These are phyloP conservation scores for Tragulus kanchil DNA, from an alignment of 2,113 vertebrate species.

Conservation along the genomic window DNA sequence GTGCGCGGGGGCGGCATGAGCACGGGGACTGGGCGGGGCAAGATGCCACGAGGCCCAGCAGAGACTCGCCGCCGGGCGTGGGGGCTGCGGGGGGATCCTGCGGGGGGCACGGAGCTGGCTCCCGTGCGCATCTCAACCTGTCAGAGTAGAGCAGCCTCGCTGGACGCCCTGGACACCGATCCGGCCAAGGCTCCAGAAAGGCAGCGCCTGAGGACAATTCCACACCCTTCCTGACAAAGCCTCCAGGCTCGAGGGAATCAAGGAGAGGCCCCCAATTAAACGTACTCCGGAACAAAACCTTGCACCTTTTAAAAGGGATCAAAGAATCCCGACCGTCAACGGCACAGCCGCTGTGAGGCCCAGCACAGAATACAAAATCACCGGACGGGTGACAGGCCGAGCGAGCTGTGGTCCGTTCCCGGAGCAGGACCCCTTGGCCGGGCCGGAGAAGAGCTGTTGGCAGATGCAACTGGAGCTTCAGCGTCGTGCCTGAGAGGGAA, in stretches of 20 bases:
- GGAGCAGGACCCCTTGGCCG: fast-evolving
- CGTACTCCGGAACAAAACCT: not conserved
- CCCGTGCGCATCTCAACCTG: fast-evolving
- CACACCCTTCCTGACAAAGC: not conserved
- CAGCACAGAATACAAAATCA: no score
- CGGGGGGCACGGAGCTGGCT: not conserved
- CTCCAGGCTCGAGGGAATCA: not conserved
- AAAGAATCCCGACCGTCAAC: not conserved
- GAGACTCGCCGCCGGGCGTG: fast-evolving
- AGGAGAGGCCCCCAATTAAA: not conserved
- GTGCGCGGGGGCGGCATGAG: not conserved
- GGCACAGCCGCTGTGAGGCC: not conserved
- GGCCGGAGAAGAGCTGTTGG: fast-evolving
- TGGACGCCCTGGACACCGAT: fast-evolving
- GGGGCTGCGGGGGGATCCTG: not conserved
- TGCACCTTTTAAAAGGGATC: not conserved
- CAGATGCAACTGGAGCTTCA: fast-evolving
- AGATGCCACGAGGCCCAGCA: not conserved
- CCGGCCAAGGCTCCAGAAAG: not conserved
- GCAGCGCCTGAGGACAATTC: not conserved
- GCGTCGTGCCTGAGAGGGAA: not conserved
- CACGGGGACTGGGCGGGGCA: not conserved
- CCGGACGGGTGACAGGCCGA: not conserved
- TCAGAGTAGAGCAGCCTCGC: not conserved
- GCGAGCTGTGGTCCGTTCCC: not conserved